Conservation (phyloP, 2,888 invertebrate genomes). For the Rotaria magnacalcarata region DNA sequence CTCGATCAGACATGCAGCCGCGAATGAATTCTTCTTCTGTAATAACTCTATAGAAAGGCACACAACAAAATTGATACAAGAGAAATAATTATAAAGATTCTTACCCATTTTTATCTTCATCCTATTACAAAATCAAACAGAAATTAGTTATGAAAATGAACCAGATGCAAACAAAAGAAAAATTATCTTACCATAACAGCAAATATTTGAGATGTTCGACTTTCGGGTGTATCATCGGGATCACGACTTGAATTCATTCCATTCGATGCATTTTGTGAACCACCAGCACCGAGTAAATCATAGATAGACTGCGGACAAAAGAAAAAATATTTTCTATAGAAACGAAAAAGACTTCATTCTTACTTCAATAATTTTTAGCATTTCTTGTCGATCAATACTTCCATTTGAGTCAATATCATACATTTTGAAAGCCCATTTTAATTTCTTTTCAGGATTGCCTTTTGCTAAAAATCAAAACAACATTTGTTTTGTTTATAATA, state of each 20-base stretch:
- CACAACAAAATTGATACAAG: background rate
- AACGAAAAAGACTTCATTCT: background rate
- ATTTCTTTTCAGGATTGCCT: constrained; percentile 46
- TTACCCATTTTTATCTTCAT: constrained; percentile 39
- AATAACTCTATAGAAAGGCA: constrained; percentile 15
- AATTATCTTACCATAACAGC: constrained; percentile 13
- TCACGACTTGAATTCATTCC: background rate
- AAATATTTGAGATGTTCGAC: constrained; percentile 32
- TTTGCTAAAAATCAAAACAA: background rate
- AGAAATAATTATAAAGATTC: background rate
- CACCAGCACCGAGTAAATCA: constrained; percentile 42
- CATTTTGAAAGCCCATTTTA: constrained; percentile 47
- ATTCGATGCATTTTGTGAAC: background rate
- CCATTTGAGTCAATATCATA: constrained; percentile 46
- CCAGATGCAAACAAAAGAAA: too few species aligned
- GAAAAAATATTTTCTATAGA: too few species aligned
- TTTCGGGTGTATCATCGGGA: constrained; percentile 4
- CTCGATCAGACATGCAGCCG: constrained; percentile 44
- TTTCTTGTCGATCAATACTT: constrained; percentile 45
- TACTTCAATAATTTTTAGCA: constrained; percentile 46
- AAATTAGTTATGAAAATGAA: too few species aligned
- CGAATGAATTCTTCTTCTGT: constrained; percentile 44
- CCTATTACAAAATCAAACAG: background rate
- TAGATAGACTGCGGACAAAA: constrained; percentile 40
- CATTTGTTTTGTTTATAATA: background rate